Base-by-base conservation (phyloP, 23 tunicate genomes). In the Trididemnum nubilum region DNA sequence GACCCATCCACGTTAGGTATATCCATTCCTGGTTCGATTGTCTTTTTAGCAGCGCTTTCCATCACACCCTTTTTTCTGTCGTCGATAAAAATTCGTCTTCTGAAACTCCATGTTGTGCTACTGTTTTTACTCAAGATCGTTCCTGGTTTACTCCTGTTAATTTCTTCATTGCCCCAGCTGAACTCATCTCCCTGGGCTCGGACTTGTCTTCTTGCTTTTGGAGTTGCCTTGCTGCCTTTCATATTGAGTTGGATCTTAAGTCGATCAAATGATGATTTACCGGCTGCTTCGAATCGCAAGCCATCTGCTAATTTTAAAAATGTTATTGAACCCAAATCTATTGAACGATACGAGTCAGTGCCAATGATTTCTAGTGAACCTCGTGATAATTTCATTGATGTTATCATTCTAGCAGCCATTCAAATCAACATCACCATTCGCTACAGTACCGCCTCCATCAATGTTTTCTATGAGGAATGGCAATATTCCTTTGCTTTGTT, bases 381-480 rank as follows among this genome's bases (percentile, higher is more conserved):
- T n/a, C n/a, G n/a, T n/a, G 74, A 67, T n/a, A 67, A n/a, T 9
- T 67, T 5, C n/a, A 2, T 49, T 21, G 81, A 64, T 27, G 31
- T 33, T 18, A 76, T 69, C 21, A 24, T 89, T 1, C 36, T 83
- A 0, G 9, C 71, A 1, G 88, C 94, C 22, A 82, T 77, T 2
- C 35, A 70, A 49, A 1, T 78, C 2, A 37, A 35, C 27, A 83
- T 89, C 88, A 34, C 84, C 1, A 12, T 89, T n/a, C 88, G 94
- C 21, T 83, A 87, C 80, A 78, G 88, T 38, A 36, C 86, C 15
- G 72, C 34, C 9, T 37, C 87, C 0, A 36, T 89, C 25, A 89
- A 89, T 44, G 29, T 77, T 9, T 83, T 89, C 24, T 89, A 89
- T 61, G 87, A 84, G 54, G 52, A 49, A n/a, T 83, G 88, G 88